Evolutionary conservation across 1,140 invertebrate species (phyloP).

Genomic region (Hycleus cichorii): DNA sequence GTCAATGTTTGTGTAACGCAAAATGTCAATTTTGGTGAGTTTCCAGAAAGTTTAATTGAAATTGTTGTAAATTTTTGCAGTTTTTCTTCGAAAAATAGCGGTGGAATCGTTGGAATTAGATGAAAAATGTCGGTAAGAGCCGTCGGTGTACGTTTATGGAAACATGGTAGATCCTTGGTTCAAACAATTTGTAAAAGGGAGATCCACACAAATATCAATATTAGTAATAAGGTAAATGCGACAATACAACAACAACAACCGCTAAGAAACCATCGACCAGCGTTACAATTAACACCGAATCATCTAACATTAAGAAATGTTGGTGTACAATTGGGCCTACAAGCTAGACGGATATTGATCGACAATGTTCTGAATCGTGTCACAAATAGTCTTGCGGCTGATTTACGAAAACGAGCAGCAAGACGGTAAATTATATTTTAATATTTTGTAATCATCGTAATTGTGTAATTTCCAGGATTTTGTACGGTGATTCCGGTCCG

Average conservation of each 20-base stretch:
- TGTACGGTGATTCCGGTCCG: constrained; percentile 63
- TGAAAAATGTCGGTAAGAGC: constrained; percentile 37
- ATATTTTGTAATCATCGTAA: background rate
- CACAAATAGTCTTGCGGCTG: constrained; percentile 55
- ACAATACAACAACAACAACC: constrained; percentile 29
- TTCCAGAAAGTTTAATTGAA: no score
- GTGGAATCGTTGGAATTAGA: no score
- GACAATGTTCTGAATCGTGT: constrained; percentile 62
- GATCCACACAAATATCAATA: constrained; percentile 23
- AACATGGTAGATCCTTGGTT: constrained; percentile 37
- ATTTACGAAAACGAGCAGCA: constrained; percentile 54
- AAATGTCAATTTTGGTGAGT: no score
- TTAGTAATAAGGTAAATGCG: constrained; percentile 34
- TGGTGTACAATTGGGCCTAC: constrained; percentile 48
- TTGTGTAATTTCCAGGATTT: constrained; percentile 39
- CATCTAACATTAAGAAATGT: constrained; percentile 36
- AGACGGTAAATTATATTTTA: constrained; percentile 36
- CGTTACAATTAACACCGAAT: background rate
- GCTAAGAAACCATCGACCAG: background rate
- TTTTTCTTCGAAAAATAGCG: no score
- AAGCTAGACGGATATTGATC: constrained; percentile 57
- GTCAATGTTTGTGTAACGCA: no score
- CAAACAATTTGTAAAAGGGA: constrained; percentile 31
- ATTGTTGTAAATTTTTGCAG: no score
- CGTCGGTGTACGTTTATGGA: constrained; percentile 20